phyloP scores from a whole-genome alignment of 92 coral and sea anemone genomes.

The Parazoanthus atlanticus region DNA sequence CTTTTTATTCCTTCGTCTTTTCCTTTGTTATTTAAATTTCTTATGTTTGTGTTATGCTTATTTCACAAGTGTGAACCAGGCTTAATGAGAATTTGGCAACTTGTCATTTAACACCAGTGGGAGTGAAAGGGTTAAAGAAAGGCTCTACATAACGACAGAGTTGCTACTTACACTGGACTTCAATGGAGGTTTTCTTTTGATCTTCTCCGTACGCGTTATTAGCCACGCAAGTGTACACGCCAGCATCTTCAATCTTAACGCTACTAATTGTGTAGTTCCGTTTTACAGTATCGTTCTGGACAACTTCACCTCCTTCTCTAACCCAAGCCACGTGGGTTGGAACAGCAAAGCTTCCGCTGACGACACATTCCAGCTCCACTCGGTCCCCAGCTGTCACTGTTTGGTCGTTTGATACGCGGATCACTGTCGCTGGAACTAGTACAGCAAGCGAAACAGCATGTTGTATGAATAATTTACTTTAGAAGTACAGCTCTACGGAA shows the following conservation, averaged over 20 bases:
- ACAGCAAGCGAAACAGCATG: background rate
- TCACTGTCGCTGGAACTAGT: conserved; percentile 70
- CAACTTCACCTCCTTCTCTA: conserved; percentile 45
- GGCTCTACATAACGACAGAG: background rate
- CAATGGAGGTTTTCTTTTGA: conserved; percentile 51
- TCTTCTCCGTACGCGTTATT: conserved; percentile 68
- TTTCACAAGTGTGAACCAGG: no score
- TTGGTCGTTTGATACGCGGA: conserved; percentile 50
- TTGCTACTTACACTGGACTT: conserved; percentile 65
- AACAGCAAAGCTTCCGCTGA: conserved; percentile 32
- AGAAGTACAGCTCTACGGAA: no score
- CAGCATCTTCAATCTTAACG: conserved; percentile 57
- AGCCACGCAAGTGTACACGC: conserved; percentile 77
- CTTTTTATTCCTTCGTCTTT: no score
- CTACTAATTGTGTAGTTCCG: conserved; percentile 58
- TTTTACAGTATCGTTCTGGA: conserved; percentile 41
- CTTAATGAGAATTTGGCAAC: no score
- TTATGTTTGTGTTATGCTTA: no score
- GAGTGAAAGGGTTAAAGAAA: no score
- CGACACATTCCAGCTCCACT: conserved; percentile 56
- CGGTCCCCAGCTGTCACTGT: conserved; percentile 52
- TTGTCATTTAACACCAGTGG: no score
- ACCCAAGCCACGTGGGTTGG: conserved; percentile 59
- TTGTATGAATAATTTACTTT: no score
- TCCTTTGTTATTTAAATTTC: no score